phyloP scores from a whole-genome alignment of 1,140 invertebrate species.

The Brevipalpus yothersi region DNA sequence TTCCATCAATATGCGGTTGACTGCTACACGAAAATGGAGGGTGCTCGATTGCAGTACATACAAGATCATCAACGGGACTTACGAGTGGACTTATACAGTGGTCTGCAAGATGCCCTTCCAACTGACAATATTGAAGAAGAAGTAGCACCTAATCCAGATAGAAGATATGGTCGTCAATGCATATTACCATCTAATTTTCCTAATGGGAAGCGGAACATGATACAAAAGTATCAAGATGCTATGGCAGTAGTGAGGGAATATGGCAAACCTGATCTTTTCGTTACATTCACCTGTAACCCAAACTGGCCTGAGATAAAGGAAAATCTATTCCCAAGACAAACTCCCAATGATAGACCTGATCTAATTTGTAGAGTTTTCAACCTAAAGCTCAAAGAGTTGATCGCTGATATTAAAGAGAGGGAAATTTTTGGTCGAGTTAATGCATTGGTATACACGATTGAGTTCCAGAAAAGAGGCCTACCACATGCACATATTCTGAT shows the following conservation, averaged over 20 bases:
- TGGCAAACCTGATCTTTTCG: slow-evolving; percentile 21
- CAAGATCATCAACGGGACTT: slow-evolving; percentile 6
- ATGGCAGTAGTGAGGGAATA: slow-evolving; percentile 16
- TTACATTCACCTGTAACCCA: slow-evolving; percentile 23
- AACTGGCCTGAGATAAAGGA: not conserved
- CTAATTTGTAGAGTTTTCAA: too few species aligned
- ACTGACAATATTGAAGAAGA: not conserved
- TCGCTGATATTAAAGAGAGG: too few species aligned
- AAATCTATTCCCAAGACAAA: not conserved
- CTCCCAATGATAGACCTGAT: too few species aligned
- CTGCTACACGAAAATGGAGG: slow-evolving; percentile 7
- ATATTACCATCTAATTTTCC: slow-evolving; percentile 10
- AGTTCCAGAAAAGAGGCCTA: too few species aligned
- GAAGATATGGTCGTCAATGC: not conserved
- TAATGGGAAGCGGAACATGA: slow-evolving; percentile 4
- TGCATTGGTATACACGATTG: too few species aligned
- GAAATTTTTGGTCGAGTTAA: too few species aligned
- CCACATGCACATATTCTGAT: too few species aligned
- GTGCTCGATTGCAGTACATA: slow-evolving; percentile 4
- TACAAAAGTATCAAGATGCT: slow-evolving; percentile 14
- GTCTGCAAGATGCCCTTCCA: slow-evolving; percentile 6
- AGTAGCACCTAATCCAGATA: not conserved
- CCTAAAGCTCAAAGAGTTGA: too few species aligned
- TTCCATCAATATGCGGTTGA: slow-evolving; percentile 11
- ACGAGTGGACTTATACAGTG: slow-evolving; percentile 7